Evolutionary conservation across 1,140 invertebrate species (phyloP), one percentile per base, ranked within the genome.

Genomic region (Zaprionus capensis): DNA sequence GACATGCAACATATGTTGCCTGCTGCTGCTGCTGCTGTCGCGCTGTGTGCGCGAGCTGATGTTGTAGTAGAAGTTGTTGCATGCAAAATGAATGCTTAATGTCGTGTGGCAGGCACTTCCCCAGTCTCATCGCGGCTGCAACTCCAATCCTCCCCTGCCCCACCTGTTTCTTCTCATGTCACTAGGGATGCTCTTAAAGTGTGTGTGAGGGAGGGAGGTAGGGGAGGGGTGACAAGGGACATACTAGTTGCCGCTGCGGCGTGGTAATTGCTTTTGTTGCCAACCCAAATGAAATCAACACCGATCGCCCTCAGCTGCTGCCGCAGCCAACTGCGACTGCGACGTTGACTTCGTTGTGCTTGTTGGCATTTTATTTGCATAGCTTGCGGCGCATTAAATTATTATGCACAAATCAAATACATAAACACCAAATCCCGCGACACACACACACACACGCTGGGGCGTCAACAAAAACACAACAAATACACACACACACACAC

Each of bases 1-100:
- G 83, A 88, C 84, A 87, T 87, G 83, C 84, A 87, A 87, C 84
- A 87, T 87, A 87, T 87, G 84, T 87, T 84, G 84, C 84, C 81
- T 76, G 79, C 84, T 88, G 83, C 83, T 73, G 46, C 41, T 63
- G 46, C 41, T 63, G 56, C 71, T 68, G 72, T 68, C 26, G 51
- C 22, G 53, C 67, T 41, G 38, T n/a, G 41, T 4, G 41, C 41
- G n/a, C 46, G 41, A 46, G 41, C n/a, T 46, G 41, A 51, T 51
- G 63, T 80, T 17, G 41, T 17, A 66, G 81, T 17, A 66, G 81
- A 84, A 84, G 81, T 84, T 87, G 84, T 79, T 88, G 84, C 84
- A 87, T 87, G 85, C 84, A 78, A 87, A 88, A 87, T 87, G 84
- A 88, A 88, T 87, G 84, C 83, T 78, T 87, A 86, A 86, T 87